Evolutionary conservation across 2,113 vertebrate genomes (phyloP).

Genomic region (Blennius ocellaris): DNA sequence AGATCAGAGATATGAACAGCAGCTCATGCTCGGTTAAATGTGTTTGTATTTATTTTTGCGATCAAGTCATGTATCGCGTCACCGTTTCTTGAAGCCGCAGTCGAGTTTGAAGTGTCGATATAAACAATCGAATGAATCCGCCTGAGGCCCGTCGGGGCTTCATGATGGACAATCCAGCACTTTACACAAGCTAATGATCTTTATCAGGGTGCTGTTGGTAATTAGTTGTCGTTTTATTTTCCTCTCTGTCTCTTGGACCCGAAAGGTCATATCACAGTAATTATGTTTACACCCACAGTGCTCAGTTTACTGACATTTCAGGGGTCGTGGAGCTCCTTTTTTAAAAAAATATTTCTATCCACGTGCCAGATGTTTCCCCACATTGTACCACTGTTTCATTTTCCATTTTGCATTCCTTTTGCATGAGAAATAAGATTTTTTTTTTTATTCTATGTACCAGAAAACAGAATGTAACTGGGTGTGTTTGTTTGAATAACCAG

Average conservation of each 20-base stretch:
- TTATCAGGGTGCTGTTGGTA: constrained; percentile 61
- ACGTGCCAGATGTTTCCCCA: constrained; percentile 26
- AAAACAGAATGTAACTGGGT: constrained; percentile 31
- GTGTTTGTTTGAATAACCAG: constrained; percentile 9
- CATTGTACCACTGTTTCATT: constrained; percentile 36
- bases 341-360: constrained; percentile 25
- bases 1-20: constrained; percentile 34
- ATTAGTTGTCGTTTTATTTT: constrained; percentile 14
- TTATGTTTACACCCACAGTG: constrained; percentile 56
- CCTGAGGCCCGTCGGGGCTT: constrained; percentile 46
- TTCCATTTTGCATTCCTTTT: constrained; percentile 71
- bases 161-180: constrained; percentile 59
- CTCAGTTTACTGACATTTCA: constrained; percentile 48
- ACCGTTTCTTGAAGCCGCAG: constrained; percentile 39
- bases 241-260: constrained; percentile 28
- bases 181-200: constrained; percentile 58
- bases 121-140: constrained; percentile 54
- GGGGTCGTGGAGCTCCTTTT: constrained; percentile 25
- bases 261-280: constrained; percentile 31
- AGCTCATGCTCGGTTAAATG: constrained; percentile 45
- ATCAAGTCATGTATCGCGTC: constrained; percentile 37
- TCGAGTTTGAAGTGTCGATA: constrained; percentile 38
- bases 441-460: neutral
- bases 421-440: constrained; percentile 17
- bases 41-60: constrained; percentile 81